These are phyloP conservation scores for Ochropleura plecta DNA, from an alignment of 2,888 invertebrate genomes.

Conservation along the genomic window DNA sequence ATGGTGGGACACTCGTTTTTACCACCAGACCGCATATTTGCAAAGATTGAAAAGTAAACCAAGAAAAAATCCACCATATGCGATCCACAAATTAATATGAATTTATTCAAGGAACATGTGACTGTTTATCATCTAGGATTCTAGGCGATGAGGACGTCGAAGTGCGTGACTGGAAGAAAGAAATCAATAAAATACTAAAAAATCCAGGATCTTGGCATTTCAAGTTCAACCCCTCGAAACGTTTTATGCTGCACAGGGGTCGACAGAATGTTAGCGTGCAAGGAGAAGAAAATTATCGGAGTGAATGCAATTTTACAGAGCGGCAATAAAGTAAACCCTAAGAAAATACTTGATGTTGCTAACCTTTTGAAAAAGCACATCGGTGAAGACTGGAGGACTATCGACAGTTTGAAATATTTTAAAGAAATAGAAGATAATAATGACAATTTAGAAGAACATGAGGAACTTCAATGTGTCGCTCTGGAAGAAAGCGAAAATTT, in stretches of 20 bases:
- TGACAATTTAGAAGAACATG: too few relatives aligned
- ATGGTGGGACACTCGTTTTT: background rate
- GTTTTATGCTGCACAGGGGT: too few relatives aligned
- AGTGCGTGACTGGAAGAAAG: conserved; percentile 1
- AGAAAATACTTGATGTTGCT: too few relatives aligned
- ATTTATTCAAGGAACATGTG: conserved; percentile 6
- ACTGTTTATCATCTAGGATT: background rate
- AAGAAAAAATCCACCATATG: conserved; percentile 3
- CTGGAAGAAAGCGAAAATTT: too few relatives aligned
- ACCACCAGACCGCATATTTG: conserved; percentile 3
- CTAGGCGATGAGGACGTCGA: background rate
- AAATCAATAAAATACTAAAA: background rate
- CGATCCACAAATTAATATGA: conserved; percentile 5
- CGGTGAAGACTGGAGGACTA: too few relatives aligned
- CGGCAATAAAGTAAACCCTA: too few relatives aligned
- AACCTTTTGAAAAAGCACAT: too few relatives aligned
- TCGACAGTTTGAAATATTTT: too few relatives aligned
- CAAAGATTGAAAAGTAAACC: background rate
- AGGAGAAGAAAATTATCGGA: background rate
- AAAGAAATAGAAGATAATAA: too few relatives aligned
- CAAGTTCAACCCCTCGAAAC: too few relatives aligned
- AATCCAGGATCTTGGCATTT: background rate
- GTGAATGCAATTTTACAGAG: too few relatives aligned
- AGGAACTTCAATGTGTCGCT: too few relatives aligned
- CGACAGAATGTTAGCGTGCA: background rate